Evolutionary conservation across 2,113 vertebrate species (phyloP), one percentile per base, ranked within the genome.

Genomic region (Nothocercus nigrocapillus): DNA sequence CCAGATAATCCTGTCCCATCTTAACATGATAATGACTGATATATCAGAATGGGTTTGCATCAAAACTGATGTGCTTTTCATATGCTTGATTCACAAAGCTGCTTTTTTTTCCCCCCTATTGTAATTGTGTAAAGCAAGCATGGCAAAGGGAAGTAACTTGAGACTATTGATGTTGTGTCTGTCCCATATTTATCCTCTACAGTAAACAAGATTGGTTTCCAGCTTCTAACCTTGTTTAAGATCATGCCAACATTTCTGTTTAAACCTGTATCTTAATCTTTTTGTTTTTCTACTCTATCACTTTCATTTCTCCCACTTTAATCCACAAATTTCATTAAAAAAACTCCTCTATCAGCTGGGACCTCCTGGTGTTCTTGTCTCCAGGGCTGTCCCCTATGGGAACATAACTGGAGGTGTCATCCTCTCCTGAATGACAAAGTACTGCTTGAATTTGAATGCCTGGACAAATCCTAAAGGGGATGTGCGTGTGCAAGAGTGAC

Each of bases 401-500:
- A 85, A 66, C 7, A 62, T 73, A 18, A 54, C 11, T 49, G 45
- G 73, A 82, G 89, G 49, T 19, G 54, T 85, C 0, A 14, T 85
- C 75, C 79, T 88, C 36, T 69, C 4, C 32, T 58, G 16, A 45
- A 30, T 63, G 72, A 47, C 5, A 25, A 9, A 11, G 21, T 66
- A 42, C 44, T n/a, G 11, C 40, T 73, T 74, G 62, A 58, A 59
- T 54, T 27, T 56, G 58, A 25, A 12, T 64, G 59, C 40, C 42
- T 88, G 24, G 44, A 54, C 12, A 58, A 72, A 64, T 19, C 47
- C 27, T 58, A 40, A 8, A 73, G 53, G 5, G 5, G 0, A 32
- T 59, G 1, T 44, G 22, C 0, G 0, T 13, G 9, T 18, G 6
- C 3, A 11, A 21, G 9, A 87, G 66, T 64, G 53, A 76, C 58